Evolutionary conservation across 1,140 invertebrate genomes (phyloP).

Genomic region (Lepidurus packardi): DNA sequence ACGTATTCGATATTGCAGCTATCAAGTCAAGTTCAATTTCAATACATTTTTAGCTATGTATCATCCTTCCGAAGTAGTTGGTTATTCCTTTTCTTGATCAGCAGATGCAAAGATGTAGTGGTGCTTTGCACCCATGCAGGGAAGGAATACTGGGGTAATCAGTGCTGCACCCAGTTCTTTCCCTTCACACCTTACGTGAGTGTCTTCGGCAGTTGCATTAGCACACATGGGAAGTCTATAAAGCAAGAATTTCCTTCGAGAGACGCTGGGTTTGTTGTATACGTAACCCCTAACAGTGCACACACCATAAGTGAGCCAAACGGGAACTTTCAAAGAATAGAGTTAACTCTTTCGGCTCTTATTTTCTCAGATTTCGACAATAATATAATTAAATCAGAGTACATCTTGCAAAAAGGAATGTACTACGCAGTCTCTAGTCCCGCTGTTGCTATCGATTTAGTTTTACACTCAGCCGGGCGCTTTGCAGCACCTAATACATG

Average conservation of each 20-base stretch:
- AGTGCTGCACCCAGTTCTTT: constrained; percentile 29
- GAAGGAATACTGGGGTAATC: neutral
- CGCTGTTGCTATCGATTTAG: neutral
- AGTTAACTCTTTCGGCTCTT: neutral
- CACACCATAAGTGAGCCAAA: neutral
- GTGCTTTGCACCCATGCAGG: neutral
- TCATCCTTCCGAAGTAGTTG: neutral
- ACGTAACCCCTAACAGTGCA: constrained; percentile 1
- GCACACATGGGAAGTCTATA: neutral
- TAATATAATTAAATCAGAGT: neutral
- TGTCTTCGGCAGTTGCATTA: neutral
- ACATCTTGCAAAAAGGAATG: constrained; percentile 6
- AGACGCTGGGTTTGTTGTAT: constrained; percentile 23
- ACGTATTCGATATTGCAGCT: constrained; percentile 20
- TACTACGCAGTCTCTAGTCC: neutral
- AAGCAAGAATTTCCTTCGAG: neutral
- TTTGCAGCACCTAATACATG: neutral
- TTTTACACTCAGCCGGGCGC: neutral
- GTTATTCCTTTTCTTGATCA: neutral
- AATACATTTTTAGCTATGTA: neutral
- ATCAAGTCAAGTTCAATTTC: neutral
- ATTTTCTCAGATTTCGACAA: constrained; percentile 25
- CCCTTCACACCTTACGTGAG: neutral
- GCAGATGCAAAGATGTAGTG: constrained; percentile 27
- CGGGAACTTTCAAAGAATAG: neutral